Evolutionary conservation across 92 coral and sea anemone genomes (phyloP).

Genomic region (Epizoanthus scotinus): DNA sequence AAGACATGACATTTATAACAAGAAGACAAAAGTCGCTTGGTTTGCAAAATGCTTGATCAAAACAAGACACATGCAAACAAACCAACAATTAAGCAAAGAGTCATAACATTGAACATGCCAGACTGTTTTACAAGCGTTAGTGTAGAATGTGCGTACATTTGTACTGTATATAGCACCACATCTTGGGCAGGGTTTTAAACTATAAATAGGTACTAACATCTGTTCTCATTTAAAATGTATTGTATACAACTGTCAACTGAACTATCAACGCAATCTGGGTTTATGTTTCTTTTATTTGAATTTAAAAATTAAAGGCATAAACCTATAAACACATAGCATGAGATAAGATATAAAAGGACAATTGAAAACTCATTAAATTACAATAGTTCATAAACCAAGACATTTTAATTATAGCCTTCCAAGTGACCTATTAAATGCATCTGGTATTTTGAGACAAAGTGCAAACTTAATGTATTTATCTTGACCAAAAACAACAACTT

Average conservation of each 20-base stretch:
- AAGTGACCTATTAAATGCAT: not conserved
- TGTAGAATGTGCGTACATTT: not conserved
- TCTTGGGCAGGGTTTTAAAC: no score
- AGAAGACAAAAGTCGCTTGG: no score
- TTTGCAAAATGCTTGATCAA: not conserved
- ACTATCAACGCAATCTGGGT: no score
- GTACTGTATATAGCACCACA: not conserved
- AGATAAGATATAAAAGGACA: not conserved
- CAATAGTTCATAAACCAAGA: not conserved
- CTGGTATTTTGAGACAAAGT: not conserved
- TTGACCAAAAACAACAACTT: conserved; percentile 5
- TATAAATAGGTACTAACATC: no score
- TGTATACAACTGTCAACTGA: no score
- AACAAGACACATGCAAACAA: not conserved
- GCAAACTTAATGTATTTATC: not conserved
- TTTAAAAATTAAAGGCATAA: no score
- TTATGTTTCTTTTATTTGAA: no score
- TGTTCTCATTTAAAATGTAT: no score
- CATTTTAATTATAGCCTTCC: not conserved
- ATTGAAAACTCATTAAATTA: not conserved
- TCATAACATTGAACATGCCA: not conserved
- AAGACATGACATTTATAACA: not conserved
- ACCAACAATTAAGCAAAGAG: conserved; percentile 2
- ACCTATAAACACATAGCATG: no score
- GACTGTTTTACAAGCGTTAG: not conserved